These are phyloP conservation scores for Myripristis murdjan DNA, from an alignment of 2,797 vertebrate species.

Conservation along the genomic window DNA sequence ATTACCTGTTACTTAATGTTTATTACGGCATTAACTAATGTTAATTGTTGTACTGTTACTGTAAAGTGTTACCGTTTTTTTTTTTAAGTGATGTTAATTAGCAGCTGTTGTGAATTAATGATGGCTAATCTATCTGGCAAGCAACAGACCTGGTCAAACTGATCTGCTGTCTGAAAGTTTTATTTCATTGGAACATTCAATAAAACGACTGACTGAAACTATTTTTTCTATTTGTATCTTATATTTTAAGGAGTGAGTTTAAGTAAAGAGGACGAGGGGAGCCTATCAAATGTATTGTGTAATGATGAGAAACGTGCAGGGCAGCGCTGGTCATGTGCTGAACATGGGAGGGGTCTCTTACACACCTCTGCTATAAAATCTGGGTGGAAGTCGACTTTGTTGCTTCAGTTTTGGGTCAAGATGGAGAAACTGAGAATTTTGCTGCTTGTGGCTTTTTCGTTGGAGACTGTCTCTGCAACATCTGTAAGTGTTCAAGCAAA, in stretches of 20 bases:
- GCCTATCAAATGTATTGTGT: background rate
- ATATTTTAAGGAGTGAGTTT: background rate
- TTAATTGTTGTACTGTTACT: too few species aligned
- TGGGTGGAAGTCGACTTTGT: background rate
- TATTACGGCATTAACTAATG: too few species aligned
- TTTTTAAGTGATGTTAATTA: too few species aligned
- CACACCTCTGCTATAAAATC: background rate
- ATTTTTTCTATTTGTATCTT: background rate
- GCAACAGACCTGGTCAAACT: too few species aligned
- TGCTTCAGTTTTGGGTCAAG: background rate
- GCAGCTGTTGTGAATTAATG: too few species aligned
- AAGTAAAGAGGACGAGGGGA: background rate
- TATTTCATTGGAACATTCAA: too few species aligned
- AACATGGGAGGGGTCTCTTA: background rate
- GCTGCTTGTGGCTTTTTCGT: background rate
- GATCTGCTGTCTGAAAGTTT: too few species aligned
- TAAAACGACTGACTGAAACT: too few species aligned
- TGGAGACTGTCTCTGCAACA: background rate
- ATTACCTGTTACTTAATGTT: too few species aligned
- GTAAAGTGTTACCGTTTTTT: too few species aligned
- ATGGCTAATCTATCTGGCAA: too few species aligned
- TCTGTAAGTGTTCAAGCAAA: slow-evolving; percentile 1
- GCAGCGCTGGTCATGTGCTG: background rate
- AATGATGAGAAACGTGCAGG: background rate
- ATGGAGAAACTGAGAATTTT: background rate